Conservation (phyloP, 2,113 vertebrate genomes). For the Ciconia boyciana region DNA sequence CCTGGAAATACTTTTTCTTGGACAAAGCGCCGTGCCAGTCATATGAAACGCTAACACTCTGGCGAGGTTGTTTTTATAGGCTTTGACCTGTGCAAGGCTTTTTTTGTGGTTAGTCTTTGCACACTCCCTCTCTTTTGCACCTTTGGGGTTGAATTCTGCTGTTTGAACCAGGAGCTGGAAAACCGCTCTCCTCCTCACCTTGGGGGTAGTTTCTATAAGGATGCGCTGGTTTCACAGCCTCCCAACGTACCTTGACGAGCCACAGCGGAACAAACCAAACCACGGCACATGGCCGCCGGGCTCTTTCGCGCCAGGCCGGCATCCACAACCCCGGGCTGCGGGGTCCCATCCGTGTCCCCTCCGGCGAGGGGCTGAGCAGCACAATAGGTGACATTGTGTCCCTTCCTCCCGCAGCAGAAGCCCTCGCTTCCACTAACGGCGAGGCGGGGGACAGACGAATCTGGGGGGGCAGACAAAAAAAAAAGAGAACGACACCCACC, state of each 20-base stretch:
- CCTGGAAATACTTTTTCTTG: constrained; percentile 43
- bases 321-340: background rate
- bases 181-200: background rate
- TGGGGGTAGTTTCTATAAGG: background rate
- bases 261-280: background rate
- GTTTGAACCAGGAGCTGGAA: background rate
- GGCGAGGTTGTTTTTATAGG: background rate
- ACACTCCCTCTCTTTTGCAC: background rate
- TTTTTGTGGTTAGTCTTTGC: background rate
- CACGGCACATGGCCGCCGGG: background rate
- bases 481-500: background rate
- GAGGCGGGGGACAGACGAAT: background rate
- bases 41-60: background rate
- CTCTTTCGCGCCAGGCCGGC: background rate
- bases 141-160: background rate
- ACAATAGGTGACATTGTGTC: constrained; percentile 66
- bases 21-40: background rate
- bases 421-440: background rate
- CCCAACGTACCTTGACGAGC: background rate
- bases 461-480: background rate
- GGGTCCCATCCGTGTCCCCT: background rate
- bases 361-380: background rate
- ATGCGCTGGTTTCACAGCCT: background rate
- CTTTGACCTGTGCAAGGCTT: background rate
- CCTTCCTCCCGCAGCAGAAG: background rate